Base-by-base conservation (phyloP, 2,888 invertebrate genomes). In the Zele albiditarsus region DNA sequence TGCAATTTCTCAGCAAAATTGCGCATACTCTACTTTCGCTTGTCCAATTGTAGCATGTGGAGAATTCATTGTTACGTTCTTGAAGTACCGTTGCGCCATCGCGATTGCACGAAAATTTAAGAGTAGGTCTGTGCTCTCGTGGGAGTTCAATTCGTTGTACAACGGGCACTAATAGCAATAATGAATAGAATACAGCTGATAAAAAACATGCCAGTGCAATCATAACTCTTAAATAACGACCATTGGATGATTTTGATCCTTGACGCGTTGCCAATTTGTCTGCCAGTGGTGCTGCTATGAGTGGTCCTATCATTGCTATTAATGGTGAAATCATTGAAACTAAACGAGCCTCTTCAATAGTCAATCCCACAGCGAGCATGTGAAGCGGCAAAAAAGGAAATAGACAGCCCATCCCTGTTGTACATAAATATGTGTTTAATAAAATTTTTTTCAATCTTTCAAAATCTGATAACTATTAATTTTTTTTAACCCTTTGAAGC, bases 361-460 rank as follows among this genome's bases (percentile, higher is more conserved):
- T 93, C 80, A 97, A 89, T 0, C 96, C 97, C 79, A 94, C 91
- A 76, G 92, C 90, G 78, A 92, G 90, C 94, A 95, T 95, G 89
- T 95, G 96, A 75, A 94, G 91, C 23, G 95, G 93, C 78, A 97
- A 93, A 89, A 95, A 95, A 8, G 97, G 95, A 84, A 95, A 93
- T 79, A 97, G 91, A 82, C 95, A 94, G 80, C 96, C 95, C 84
- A 97, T 90, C 81, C 95, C 97, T 97, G 89, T 16, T 72, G 84
- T 4, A 70, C 33, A 53, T 20, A 53, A 53, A 49, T 38, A 65
- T 25, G 31, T 12, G 65, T 38, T 12, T 38, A 12, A 38, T 12
- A 28, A 49, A 14, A 23, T 58, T 20, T 60, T 53, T 33, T 20
- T 38, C 20, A 49, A 62, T 25, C n/a, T n/a, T 42, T 69, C n/a